Percentiles rank a stretch among this genome's conserved stretches.
These are phyloP conservation scores for Magallana ariakensis DNA, from an alignment of 1,140 invertebrate species.

Conservation along the genomic window DNA sequence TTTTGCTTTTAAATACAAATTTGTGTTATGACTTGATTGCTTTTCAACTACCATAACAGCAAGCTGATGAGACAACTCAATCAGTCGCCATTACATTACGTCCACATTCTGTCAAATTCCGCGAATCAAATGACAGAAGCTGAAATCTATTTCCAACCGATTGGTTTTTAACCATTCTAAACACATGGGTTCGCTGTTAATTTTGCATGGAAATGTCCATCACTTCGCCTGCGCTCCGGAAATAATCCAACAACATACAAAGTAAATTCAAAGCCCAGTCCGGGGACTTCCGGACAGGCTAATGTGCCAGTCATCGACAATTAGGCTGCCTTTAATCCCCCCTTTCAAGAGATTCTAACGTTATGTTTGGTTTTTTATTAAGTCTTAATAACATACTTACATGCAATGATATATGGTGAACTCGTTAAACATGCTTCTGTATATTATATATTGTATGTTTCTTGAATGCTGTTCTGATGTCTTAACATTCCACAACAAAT, in stretches of 20 bases:
- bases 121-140: neutral
- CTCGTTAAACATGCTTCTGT: too few relatives aligned
- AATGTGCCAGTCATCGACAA: neutral
- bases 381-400: too few relatives aligned
- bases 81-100: neutral
- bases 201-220: slow-evolving; percentile 10
- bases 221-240: neutral
- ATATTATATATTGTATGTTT: too few relatives aligned
- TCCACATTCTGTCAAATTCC: neutral
- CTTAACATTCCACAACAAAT: too few relatives aligned
- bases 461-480: too few relatives aligned
- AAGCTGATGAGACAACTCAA: too few relatives aligned
- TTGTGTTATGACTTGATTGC: too few relatives aligned
- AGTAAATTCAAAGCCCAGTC: neutral
- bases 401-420: too few relatives aligned
- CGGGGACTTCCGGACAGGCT: neutral
- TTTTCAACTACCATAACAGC: too few relatives aligned
- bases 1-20: too few relatives aligned
- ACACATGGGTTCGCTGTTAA: neutral
- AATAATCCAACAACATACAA: slow-evolving; percentile 26
- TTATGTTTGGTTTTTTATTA: too few relatives aligned
- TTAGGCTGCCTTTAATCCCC: neutral
- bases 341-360: neutral
- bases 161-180: neutral
- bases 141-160: slow-evolving; percentile 2